phyloP scores from a whole-genome alignment of 2,113 vertebrate genomes.

The Agapornis roseicollis region DNA sequence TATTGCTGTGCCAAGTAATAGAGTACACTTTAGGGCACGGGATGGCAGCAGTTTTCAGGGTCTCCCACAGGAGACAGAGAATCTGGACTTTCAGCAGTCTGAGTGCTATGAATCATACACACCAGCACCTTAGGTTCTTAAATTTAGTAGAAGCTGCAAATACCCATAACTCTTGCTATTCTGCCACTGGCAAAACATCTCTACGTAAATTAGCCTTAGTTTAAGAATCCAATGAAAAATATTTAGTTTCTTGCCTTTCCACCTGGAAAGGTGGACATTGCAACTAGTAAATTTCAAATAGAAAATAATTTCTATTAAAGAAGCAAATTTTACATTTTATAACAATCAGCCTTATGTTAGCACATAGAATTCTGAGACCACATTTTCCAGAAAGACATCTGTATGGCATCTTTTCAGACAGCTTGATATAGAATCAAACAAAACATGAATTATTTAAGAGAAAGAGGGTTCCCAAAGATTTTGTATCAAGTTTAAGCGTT shows the following conservation, averaged over 20 bases:
- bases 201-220: background rate
- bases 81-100: background rate
- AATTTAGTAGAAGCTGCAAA: background rate
- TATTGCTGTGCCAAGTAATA: background rate
- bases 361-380: background rate
- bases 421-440: background rate
- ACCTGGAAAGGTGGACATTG: background rate
- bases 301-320: background rate
- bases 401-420: background rate
- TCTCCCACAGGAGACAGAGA: rapidly evolving
- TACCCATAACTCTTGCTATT: background rate
- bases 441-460: background rate
- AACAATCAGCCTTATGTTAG: background rate
- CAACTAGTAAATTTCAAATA: background rate
- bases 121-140: background rate
- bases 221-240: background rate
- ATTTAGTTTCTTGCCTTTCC: background rate
- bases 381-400: background rate
- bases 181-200: background rate
- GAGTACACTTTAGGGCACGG: background rate
- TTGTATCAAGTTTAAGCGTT: background rate
- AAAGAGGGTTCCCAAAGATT: background rate
- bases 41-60: background rate
- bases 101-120: rapidly evolving
- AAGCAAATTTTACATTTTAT: background rate